phyloP scores from a whole-genome alignment of 2,113 vertebrate species.

The Proteles cristata region DNA sequence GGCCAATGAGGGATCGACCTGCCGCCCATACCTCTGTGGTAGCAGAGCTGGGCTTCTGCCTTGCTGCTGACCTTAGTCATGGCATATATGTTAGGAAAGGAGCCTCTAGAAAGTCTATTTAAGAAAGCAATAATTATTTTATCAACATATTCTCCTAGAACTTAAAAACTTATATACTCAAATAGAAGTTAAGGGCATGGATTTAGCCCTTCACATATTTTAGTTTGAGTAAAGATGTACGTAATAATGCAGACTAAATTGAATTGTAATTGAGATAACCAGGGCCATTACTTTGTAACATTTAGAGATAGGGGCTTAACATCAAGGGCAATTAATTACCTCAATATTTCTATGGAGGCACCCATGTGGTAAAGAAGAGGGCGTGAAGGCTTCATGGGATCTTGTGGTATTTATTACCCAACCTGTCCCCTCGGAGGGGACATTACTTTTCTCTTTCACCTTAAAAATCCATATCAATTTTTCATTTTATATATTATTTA shows the following conservation, averaged over 20 bases:
- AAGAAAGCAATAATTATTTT: not conserved
- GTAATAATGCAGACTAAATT: not conserved
- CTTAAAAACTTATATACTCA: not conserved
- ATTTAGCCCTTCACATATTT: not conserved
- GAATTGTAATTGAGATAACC: not conserved
- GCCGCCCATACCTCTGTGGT: not conserved
- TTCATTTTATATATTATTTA: not conserved
- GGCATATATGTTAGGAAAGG: not conserved
- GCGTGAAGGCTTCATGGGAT: not conserved
- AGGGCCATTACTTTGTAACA: not conserved
- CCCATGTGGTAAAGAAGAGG: not conserved
- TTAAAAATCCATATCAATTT: not conserved
- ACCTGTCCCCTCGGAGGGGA: not conserved
- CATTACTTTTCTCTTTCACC: not conserved
- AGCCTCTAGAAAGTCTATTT: not conserved
- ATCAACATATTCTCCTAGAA: not conserved
- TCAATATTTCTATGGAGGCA: not conserved
- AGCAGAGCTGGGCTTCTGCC: not conserved
- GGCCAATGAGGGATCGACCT: fast-evolving
- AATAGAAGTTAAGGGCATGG: not conserved
- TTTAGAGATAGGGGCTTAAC: not conserved
- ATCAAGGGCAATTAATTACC: not conserved
- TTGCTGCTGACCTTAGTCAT: not conserved
- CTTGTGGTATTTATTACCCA: not conserved
- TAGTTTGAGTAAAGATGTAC: not conserved